phyloP scores from a whole-genome alignment of 92 coral and sea anemone genomes.

The Actinostola sp. region DNA sequence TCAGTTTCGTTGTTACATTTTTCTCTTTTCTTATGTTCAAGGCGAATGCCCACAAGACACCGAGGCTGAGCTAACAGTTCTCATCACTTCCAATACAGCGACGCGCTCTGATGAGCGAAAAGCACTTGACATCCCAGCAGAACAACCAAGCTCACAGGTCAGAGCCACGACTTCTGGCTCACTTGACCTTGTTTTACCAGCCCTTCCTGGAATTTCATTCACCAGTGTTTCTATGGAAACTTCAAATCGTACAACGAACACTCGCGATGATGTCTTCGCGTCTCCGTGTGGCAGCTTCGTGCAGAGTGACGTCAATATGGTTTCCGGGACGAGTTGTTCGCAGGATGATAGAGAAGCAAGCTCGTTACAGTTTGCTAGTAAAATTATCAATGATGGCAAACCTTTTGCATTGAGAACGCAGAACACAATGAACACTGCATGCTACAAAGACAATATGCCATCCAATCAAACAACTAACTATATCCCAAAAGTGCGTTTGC shows the following conservation, averaged over 20 bases:
- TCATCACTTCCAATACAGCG: no score
- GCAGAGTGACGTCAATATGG: not conserved
- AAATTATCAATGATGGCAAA: not conserved
- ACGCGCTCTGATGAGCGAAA: no score
- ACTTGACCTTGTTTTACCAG: slow-evolving; percentile 1
- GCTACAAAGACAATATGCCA: not conserved
- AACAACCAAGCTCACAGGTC: no score
- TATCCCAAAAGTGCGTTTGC: slow-evolving; percentile 8
- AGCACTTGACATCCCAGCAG: no score
- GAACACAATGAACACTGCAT: slow-evolving; percentile 2
- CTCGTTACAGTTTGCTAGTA: not conserved
- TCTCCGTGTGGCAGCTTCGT: no score
- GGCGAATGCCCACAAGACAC: no score
- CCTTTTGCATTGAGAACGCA: not conserved
- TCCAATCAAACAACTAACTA: not conserved
- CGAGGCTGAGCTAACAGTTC: no score
- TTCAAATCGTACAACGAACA: not conserved
- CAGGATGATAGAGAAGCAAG: not conserved
- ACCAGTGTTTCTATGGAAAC: not conserved
- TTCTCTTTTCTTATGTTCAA: no score
- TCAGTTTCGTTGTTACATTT: no score
- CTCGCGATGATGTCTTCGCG: no score
- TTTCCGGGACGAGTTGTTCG: not conserved
- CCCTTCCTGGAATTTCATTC: not conserved
- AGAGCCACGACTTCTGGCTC: not conserved